These are phyloP conservation scores for Salvelinus sp. DNA, from an alignment of 2,113 vertebrate species.

Conservation along the genomic window DNA sequence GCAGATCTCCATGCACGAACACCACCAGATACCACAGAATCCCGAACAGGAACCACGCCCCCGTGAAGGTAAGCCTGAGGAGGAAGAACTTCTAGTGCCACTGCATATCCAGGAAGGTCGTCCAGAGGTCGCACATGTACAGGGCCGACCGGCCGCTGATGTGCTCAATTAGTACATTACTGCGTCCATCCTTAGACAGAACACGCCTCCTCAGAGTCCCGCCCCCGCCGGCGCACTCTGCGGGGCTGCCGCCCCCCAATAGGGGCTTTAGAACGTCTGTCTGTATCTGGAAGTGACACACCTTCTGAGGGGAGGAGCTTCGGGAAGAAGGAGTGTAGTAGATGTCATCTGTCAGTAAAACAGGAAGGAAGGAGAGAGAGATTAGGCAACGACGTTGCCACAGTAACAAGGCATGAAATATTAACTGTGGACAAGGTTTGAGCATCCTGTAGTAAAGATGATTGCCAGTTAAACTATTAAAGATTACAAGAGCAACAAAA, in stretches of 20 bases:
- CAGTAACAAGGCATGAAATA: neutral
- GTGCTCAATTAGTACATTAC: slow-evolving; percentile 91
- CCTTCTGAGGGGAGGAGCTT: slow-evolving; percentile 83
- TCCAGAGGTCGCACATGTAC: slow-evolving; percentile 97
- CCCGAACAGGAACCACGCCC: slow-evolving; percentile 94
- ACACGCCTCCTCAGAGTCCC: slow-evolving; percentile 73
- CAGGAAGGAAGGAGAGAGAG: neutral
- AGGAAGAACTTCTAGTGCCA: slow-evolving; percentile 96
- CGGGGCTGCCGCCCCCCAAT: slow-evolving; percentile 65
- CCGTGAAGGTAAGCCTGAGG: slow-evolving; percentile 91
- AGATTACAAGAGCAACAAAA: no score
- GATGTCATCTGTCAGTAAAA: slow-evolving; percentile 68
- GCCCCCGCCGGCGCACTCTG: neutral
- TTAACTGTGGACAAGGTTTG: neutral
- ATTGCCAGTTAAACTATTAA: no score
- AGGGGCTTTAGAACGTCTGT: slow-evolving; percentile 87
- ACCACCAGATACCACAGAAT: slow-evolving; percentile 94
- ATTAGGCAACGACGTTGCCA: neutral
- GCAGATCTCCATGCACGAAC: slow-evolving; percentile 86
- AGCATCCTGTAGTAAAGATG: neutral
- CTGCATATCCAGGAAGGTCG: slow-evolving; percentile 96
- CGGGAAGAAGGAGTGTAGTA: slow-evolving; percentile 64
- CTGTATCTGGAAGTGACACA: slow-evolving; percentile 95
- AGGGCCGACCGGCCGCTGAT: slow-evolving; percentile 84
- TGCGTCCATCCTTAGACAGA: slow-evolving; percentile 92